Evolutionary conservation across 2,113 vertebrate genomes (phyloP).

Genomic region (Tapirus terrestris): DNA sequence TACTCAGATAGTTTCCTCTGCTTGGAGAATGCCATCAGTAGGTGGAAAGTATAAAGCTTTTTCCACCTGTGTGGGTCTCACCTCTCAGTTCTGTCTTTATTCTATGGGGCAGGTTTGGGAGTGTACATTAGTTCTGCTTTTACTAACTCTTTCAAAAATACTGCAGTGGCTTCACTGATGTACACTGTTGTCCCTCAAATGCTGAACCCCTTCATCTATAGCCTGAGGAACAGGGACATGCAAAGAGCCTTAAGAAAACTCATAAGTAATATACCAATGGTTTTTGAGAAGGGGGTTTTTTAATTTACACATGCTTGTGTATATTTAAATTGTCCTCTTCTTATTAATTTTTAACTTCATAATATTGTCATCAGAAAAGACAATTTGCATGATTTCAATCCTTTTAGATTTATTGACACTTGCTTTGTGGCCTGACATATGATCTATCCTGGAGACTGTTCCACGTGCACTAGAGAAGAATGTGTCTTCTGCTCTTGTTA

Average conservation of each 20-base stretch:
- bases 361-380: background rate
- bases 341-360: background rate
- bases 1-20: background rate
- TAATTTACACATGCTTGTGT: background rate
- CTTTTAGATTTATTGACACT: background rate
- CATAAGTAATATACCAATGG: background rate
- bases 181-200: slow-evolving; percentile 56
- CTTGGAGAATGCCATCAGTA: background rate
- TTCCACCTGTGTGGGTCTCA: slow-evolving; percentile 70
- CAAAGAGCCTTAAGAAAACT: slow-evolving; percentile 43
- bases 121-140: slow-evolving; percentile 47
- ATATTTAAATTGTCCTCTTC: background rate
- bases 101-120: slow-evolving; percentile 55
- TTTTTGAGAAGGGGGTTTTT: background rate
- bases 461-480: background rate
- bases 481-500: background rate
- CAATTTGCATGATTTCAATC: background rate
- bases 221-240: slow-evolving; percentile 60
- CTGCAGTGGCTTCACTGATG: slow-evolving; percentile 4
- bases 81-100: slow-evolving; percentile 50
- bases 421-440: background rate
- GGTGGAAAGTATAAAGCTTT: background rate
- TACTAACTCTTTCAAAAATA: background rate
- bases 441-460: too few relatives aligned
- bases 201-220: slow-evolving; percentile 72